phyloP scores from a whole-genome alignment of 2,113 vertebrate species.

The Aepyceros melampus region DNA sequence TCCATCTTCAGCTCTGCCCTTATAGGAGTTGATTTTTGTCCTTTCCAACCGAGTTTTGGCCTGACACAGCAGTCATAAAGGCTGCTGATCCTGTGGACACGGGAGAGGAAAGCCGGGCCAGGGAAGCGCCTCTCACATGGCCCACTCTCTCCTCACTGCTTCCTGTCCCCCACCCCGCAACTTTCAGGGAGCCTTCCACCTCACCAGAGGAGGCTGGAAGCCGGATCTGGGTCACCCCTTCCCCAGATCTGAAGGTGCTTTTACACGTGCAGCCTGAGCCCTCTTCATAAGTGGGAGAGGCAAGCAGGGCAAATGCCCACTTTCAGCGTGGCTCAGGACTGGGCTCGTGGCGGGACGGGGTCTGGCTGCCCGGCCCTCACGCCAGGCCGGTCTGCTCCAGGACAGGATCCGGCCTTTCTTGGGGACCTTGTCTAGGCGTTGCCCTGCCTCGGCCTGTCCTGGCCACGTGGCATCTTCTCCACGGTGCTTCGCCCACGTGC shows the following conservation, averaged over 20 bases:
- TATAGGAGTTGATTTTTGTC: not conserved
- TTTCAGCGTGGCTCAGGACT: not conserved
- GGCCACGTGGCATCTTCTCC: slow-evolving; percentile 89
- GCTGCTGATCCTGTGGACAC: not conserved
- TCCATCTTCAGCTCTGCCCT: not conserved
- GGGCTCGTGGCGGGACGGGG: not conserved
- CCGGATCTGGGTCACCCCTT: rapidly evolving
- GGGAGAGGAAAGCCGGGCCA: not conserved
- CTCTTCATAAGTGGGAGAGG: not conserved
- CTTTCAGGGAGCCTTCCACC: rapidly evolving
- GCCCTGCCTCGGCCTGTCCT: slow-evolving; percentile 86
- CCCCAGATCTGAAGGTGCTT: not conserved
- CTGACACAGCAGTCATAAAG: not conserved
- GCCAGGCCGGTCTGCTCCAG: slow-evolving; percentile 84
- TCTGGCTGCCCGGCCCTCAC: not conserved
- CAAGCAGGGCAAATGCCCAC: not conserved
- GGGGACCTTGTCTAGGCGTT: slow-evolving; percentile 85
- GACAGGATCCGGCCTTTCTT: slow-evolving; percentile 91
- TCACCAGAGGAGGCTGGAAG: not conserved
- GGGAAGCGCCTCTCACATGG: rapidly evolving
- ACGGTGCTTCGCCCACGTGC: slow-evolving; percentile 83
- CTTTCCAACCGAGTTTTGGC: not conserved
- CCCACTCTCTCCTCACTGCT: not conserved
- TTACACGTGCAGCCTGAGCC: not conserved
- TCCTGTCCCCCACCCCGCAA: rapidly evolving